These are phyloP conservation scores for Diarsia mendica DNA, from an alignment of 2,888 invertebrate species.

Conservation along the genomic window DNA sequence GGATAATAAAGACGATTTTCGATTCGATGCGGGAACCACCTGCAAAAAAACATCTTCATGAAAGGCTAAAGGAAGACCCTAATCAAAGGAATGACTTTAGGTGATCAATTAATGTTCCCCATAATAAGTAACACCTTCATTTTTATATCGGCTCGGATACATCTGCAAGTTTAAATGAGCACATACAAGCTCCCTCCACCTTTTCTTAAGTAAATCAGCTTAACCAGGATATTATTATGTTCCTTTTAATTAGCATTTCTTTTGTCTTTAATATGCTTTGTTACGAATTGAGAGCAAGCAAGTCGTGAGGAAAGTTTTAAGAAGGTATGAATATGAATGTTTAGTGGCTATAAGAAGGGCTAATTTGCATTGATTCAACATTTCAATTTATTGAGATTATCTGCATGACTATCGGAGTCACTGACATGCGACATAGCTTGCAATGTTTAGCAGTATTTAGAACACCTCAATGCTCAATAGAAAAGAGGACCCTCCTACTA, in stretches of 20 bases:
- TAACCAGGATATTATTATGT: slow-evolving; percentile 52
- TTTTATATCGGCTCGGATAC: no score
- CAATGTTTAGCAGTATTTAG: no score
- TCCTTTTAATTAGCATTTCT: slow-evolving; percentile 24
- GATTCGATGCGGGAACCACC: no score
- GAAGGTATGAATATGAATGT: background rate
- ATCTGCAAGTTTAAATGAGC: slow-evolving; percentile 1
- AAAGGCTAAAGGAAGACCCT: no score
- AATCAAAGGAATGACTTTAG: no score
- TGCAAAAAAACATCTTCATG: no score
- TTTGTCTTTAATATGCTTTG: slow-evolving; percentile 26
- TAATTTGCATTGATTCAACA: background rate
- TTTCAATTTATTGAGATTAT: background rate
- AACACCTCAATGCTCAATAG: no score
- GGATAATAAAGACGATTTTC: no score
- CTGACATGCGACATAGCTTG: no score
- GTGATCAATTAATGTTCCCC: no score
- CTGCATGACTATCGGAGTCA: background rate
- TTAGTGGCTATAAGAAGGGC: background rate
- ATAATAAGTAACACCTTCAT: no score
- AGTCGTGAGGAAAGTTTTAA: slow-evolving; percentile 25
- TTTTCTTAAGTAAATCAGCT: slow-evolving; percentile 40
- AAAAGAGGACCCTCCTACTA: no score
- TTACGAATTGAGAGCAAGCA: background rate
- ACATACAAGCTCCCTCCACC: background rate